These are phyloP conservation scores for Orchesella flavescens DNA, from an alignment of 2,888 invertebrate genomes.

Conservation along the genomic window DNA sequence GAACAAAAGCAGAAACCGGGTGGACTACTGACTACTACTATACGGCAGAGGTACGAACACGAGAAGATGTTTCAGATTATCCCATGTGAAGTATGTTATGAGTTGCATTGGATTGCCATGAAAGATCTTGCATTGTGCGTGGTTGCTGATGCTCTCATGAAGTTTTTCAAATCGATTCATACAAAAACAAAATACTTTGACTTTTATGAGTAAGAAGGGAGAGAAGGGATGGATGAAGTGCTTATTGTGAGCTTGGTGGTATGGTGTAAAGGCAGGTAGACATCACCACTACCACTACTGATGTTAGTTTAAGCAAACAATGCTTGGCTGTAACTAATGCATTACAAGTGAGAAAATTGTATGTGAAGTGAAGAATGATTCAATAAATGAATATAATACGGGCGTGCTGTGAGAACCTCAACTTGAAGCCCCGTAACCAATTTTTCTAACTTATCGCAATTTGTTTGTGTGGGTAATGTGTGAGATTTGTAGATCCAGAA, in stretches of 20 bases:
- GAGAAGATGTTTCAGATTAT: neutral
- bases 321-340: constrained; percentile 38
- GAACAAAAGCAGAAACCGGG: too few relatives aligned
- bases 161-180: too few relatives aligned
- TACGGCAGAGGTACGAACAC: neutral
- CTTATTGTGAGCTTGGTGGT: neutral
- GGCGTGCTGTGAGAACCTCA: too few relatives aligned
- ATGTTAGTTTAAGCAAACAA: constrained; percentile 28
- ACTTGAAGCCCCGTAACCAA: too few relatives aligned
- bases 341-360: constrained; percentile 53
- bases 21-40: too few relatives aligned
- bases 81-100: constrained; percentile 10
- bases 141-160: too few relatives aligned
- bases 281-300: neutral
- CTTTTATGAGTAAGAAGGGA: neutral
- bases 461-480: too few relatives aligned
- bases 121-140: too few relatives aligned
- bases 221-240: neutral
- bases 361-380: constrained; percentile 7
- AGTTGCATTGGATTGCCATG: neutral
- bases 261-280: constrained; percentile 9
- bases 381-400: too few relatives aligned
- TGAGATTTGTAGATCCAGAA: too few relatives aligned
- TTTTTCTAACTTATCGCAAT: too few relatives aligned
- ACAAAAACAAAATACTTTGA: too few relatives aligned